phyloP scores from a whole-genome alignment of 1,140 invertebrate genomes.

The Vanessa atalanta region DNA sequence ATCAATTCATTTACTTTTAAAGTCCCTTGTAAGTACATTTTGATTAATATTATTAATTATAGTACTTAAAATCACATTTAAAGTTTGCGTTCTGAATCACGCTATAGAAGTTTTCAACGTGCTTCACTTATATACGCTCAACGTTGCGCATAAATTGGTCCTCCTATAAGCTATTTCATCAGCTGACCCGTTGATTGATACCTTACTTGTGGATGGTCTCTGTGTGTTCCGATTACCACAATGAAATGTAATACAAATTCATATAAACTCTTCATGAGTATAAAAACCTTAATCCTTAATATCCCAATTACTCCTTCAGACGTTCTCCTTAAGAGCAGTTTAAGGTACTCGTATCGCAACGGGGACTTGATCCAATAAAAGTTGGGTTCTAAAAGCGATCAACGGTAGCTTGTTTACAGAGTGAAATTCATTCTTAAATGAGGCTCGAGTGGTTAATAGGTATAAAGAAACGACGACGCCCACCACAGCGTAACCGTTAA shows the following conservation, averaged over 20 bases:
- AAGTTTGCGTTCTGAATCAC: conserved; percentile 1
- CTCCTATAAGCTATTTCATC: background rate
- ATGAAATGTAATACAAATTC: too few species aligned
- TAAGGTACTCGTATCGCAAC: background rate
- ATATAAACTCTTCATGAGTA: too few species aligned
- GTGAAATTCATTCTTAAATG: background rate
- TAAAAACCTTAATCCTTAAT: background rate
- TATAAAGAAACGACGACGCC: background rate
- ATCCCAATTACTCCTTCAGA: background rate
- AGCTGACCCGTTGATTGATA: background rate
- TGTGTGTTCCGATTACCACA: background rate
- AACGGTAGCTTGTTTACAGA: background rate
- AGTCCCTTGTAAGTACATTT: too few species aligned
- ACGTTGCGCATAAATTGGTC: background rate
- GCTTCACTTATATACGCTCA: background rate
- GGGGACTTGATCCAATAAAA: background rate
- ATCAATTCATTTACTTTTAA: too few species aligned
- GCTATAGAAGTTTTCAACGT: background rate
- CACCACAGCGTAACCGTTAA: background rate
- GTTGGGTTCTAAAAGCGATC: background rate
- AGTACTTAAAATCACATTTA: background rate
- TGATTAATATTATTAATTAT: background rate
- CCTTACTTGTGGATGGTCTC: background rate
- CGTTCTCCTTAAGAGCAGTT: conserved; percentile 4
- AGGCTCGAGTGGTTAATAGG: conserved; percentile 1